Conservation (phyloP, 2,888 invertebrate genomes). For the Pyrrhia umbra region DNA sequence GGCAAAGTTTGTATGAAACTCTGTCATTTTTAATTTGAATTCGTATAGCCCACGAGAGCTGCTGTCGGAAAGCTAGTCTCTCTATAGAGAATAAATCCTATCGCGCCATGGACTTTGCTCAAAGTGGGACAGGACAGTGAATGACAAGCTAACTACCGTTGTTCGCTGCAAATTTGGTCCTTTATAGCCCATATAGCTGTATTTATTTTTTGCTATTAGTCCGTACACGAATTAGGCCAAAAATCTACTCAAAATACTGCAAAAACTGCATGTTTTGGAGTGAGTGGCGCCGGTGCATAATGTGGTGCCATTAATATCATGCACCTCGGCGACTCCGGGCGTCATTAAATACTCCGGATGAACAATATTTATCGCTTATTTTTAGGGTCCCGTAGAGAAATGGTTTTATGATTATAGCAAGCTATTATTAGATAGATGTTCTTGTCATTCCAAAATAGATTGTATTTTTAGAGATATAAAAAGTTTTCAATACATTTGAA, state of each 20-base stretch:
- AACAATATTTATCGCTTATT: constrained; percentile 49
- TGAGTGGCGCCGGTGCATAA: constrained; percentile 53
- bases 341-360: constrained; percentile 43
- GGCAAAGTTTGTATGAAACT: too few relatives aligned
- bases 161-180: neutral
- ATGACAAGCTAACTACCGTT: neutral
- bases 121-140: too few relatives aligned
- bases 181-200: neutral
- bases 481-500: constrained; percentile 12
- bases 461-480: neutral
- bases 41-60: too few relatives aligned
- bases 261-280: constrained; percentile 42
- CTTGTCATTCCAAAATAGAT: neutral
- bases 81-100: too few relatives aligned
- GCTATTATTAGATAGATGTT: neutral
- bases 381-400: constrained; percentile 41
- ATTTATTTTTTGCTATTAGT: neutral
- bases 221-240: neutral
- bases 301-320: constrained; percentile 40
- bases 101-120: too few relatives aligned
- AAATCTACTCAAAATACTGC: neutral
- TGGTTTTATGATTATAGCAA: too few relatives aligned
- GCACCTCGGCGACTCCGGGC: constrained; percentile 40
- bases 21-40: too few relatives aligned
- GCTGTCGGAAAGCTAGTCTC: too few relatives aligned